These are phyloP conservation scores for Carettochelys insculpta DNA, from an alignment of 2,113 vertebrate genomes.

Conservation along the genomic window DNA sequence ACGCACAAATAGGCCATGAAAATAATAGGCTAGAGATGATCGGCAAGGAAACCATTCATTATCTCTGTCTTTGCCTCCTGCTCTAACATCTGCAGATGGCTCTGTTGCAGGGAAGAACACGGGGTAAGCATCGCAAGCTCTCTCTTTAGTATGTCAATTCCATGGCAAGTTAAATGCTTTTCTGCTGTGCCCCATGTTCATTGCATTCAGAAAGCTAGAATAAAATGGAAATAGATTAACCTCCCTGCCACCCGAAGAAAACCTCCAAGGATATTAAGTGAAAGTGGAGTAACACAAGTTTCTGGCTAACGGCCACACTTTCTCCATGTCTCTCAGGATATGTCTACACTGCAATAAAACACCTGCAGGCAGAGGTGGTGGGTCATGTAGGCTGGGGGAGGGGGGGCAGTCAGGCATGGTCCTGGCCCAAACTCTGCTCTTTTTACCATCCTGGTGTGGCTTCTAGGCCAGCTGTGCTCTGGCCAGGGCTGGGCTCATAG, in stretches of 20 bases:
- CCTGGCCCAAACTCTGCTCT: no score
- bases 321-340: neutral
- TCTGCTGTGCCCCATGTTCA: neutral
- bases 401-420: no score
- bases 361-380: no score
- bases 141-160: neutral
- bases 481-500: no score
- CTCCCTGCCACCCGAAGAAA: neutral
- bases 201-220: neutral
- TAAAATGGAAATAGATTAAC: neutral
- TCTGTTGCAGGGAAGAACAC: neutral
- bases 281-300: neutral
- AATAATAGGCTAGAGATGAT: neutral
- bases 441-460: no score
- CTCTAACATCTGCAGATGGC: neutral
- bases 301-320: neutral
- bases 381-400: no score
- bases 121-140: neutral
- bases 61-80: neutral
- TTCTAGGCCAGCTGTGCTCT: no score
- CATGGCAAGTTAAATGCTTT: neutral
- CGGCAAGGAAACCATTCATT: neutral
- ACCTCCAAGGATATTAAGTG: neutral
- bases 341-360: neutral
- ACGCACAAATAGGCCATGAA: neutral